A percentile compares a stretch with the other conserved stretches of the same genome.
Evolutionary conservation across 2,797 vertebrate genomes (phyloP).

Genomic region (Cheirogaleus major): DNA sequence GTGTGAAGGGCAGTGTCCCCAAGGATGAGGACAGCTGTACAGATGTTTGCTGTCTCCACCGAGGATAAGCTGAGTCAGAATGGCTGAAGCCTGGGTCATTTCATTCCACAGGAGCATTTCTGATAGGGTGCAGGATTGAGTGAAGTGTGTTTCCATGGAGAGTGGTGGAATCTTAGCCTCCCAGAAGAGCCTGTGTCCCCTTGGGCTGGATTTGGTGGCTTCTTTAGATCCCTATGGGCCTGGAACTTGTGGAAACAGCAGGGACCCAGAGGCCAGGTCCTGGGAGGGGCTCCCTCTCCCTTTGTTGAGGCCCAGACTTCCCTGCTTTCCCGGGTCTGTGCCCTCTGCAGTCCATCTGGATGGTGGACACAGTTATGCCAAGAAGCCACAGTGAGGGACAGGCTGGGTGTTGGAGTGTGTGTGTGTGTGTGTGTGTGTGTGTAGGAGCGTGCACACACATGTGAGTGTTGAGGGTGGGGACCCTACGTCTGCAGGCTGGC

Average conservation of each 20-base stretch:
- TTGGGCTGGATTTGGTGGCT: background rate
- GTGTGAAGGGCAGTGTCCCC: constrained; percentile 8
- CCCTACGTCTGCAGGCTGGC: constrained; percentile 26
- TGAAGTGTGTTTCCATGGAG: constrained; percentile 20
- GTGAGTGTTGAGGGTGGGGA: background rate
- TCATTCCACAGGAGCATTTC: background rate
- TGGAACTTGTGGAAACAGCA: background rate
- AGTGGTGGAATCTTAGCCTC: background rate
- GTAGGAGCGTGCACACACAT: background rate
- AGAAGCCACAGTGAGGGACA: background rate
- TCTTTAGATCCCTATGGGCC: background rate
- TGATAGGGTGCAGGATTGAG: background rate
- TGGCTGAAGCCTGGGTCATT: background rate
- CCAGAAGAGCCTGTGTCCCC: background rate
- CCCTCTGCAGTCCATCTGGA: background rate
- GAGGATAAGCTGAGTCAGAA: background rate
- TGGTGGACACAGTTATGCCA: background rate
- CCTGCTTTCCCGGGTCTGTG: background rate
- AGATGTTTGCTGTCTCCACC: background rate
- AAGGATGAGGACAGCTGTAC: background rate
- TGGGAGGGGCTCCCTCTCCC: background rate
- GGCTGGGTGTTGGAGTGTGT: background rate
- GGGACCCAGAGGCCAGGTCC: background rate
- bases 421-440: background rate
- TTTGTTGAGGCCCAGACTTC: too few species aligned